Percentiles rank a stretch among this genome's conserved stretches.
These are phyloP conservation scores for Neosilurus hyrtlii DNA, from an alignment of 2,797 vertebrate genomes.

Conservation along the genomic window DNA sequence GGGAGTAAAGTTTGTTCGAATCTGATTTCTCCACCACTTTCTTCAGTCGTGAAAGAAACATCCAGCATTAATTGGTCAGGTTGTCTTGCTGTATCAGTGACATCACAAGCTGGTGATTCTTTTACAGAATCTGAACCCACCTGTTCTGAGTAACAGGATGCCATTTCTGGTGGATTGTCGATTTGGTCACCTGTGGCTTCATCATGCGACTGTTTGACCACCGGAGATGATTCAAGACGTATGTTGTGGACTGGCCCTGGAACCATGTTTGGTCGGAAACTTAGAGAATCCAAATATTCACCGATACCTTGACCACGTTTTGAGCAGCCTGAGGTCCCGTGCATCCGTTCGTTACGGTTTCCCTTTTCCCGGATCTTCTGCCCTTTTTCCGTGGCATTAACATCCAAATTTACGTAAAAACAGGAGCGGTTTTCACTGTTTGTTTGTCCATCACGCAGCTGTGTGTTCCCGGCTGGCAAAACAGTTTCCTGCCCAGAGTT, in stretches of 20 bases:
- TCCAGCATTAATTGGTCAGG: not conserved
- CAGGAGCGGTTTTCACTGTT: not conserved
- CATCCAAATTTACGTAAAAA: slow-evolving; percentile 9
- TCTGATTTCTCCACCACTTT: not conserved
- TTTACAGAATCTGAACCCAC: not conserved
- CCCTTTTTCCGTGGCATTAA: not conserved
- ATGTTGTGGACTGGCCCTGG: slow-evolving; percentile 37
- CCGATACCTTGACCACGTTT: slow-evolving; percentile 12
- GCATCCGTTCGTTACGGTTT: slow-evolving; percentile 21
- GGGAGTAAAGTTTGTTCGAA: not conserved
- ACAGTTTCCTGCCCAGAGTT: slow-evolving; percentile 35
- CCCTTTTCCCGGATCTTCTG: slow-evolving; percentile 12
- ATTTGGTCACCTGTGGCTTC: not conserved
- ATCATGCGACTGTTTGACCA: not conserved
- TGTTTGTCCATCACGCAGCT: not conserved
- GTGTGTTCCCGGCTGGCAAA: not conserved
- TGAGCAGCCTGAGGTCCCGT: slow-evolving; percentile 24
- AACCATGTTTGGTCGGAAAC: slow-evolving; percentile 38
- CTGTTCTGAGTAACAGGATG: not conserved
- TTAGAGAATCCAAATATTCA: not conserved
- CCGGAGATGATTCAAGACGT: slow-evolving; percentile 9
- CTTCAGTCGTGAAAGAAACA: not conserved
- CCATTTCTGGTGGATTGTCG: not conserved
- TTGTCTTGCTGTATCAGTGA: not conserved
- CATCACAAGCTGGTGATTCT: not conserved